Percentiles rank a stretch among this genome's conserved stretches.
These are phyloP conservation scores for Neelides sp. DNA, from an alignment of 1,140 invertebrate species.

Conservation along the genomic window DNA sequence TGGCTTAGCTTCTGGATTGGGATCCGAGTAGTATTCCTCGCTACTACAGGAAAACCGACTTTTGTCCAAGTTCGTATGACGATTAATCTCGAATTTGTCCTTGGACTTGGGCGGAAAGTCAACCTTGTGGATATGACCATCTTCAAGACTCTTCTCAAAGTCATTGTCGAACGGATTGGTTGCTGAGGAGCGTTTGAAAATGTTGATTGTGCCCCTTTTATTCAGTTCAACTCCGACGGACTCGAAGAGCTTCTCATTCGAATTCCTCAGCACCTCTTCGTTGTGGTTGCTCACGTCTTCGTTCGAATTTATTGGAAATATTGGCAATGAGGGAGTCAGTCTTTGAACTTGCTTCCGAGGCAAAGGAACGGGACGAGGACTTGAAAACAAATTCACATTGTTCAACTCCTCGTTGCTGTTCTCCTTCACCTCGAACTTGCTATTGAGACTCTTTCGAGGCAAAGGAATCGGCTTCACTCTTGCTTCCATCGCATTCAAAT, in stretches of 20 bases:
- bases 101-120: background rate
- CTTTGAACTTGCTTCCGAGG: slow-evolving; percentile 14
- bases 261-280: background rate
- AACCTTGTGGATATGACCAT: background rate
- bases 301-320: background rate
- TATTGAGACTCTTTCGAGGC: background rate
- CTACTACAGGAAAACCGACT: too few relatives aligned
- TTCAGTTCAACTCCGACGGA: slow-evolving; percentile 9
- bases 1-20: too few relatives aligned
- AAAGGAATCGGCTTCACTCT: background rate
- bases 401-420: background rate
- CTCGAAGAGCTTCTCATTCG: background rate
- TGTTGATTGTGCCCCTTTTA: slow-evolving; percentile 23
- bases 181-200: slow-evolving; percentile 15
- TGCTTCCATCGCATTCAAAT: background rate
- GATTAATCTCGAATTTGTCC: too few relatives aligned
- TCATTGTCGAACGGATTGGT: slow-evolving; percentile 25
- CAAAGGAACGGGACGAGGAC: slow-evolving; percentile 14
- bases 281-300: background rate
- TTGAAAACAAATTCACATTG: background rate
- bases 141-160: slow-evolving; percentile 20
- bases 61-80: too few relatives aligned
- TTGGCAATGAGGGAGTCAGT: background rate
- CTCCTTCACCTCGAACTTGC: background rate
- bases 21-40: too few relatives aligned